Conservation (phyloP, 2,888 invertebrate species). For the Perizoma affinitatum region DNA sequence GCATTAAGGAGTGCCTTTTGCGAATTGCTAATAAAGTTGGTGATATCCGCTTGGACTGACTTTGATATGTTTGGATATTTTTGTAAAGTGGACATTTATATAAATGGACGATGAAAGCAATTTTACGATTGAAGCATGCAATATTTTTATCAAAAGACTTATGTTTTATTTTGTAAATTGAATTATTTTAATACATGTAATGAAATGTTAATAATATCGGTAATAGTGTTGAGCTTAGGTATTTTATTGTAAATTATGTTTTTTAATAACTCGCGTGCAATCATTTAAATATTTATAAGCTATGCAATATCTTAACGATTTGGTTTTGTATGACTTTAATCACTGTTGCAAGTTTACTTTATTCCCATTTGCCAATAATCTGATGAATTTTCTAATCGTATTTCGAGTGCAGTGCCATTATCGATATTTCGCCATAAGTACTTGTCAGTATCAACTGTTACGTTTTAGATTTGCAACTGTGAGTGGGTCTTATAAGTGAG, state of each 20-base stretch:
- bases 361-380: constrained; percentile 50
- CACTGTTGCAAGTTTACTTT: constrained; percentile 52
- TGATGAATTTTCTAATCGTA: constrained; percentile 39
- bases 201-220: constrained; percentile 43
- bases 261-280: constrained; percentile 58
- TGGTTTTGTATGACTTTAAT: constrained; percentile 34
- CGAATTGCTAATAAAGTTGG: constrained; percentile 56
- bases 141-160: constrained; percentile 55
- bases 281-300: constrained; percentile 47
- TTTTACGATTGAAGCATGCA: constrained; percentile 51
- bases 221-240: constrained; percentile 66
- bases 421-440: constrained; percentile 44
- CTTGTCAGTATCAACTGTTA: constrained; percentile 19
- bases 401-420: constrained; percentile 52
- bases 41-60: constrained; percentile 69
- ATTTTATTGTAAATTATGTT: constrained; percentile 60
- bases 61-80: constrained; percentile 70
- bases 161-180: constrained; percentile 43
- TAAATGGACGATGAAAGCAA: constrained; percentile 42
- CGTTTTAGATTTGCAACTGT: constrained; percentile 54
- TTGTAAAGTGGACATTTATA: constrained; percentile 58
- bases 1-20: constrained; percentile 74
- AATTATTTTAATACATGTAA: constrained; percentile 38
- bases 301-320: constrained; percentile 44
- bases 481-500: constrained; percentile 40